Evolutionary conservation across 2,888 invertebrate genomes (phyloP), one percentile per base, ranked within the genome.

Genomic region (Pogonocherus hispidulus): DNA sequence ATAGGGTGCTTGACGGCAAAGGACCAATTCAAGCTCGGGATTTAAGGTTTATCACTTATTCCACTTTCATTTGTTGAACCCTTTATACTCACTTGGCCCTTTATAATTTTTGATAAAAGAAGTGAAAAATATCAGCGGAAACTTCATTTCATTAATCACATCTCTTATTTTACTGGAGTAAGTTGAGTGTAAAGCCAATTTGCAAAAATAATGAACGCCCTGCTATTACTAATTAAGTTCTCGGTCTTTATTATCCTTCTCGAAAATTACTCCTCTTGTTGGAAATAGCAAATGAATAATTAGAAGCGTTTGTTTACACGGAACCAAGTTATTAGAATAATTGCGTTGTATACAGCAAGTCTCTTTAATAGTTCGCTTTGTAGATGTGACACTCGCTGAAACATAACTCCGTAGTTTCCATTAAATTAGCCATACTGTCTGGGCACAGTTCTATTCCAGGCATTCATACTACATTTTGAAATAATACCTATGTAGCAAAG

Each of bases 301-400:
- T 52, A 32, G 16, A 9, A 52, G n/a, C 18, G 32, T 32, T 52
- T 52, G 32, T n/a, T n/a, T 32, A 52, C 52, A 52, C 27, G 52
- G 18, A 52, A 9, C 27, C 6, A 6, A 23, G 18, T 52, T 20
- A 52, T 52, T 52, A 52, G 32, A 11, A 14, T 52, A 52, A 52
- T 52, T 27, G 14, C 8, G 32, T 23, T 16, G 52, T 8, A 52
- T 23, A 41, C n/a, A 52, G 18, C 27, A 18, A 32, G 11, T 52
- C 14, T 18, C 8, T n/a, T 49, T 49, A 49, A 32, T 52, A 32
- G 32, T 52, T 52, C 52, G 3, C 52, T 52, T 52, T 32, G 52
- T 52, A 27, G n/a, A 52, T 16, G 18, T 27, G 19, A 8, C 32
- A 52, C 41, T 41, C 19, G 8, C 52, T 32, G 32, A 52, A 52